These are phyloP conservation scores for Acheta domesticus DNA, from an alignment of 2,888 invertebrate genomes.

Conservation along the genomic window DNA sequence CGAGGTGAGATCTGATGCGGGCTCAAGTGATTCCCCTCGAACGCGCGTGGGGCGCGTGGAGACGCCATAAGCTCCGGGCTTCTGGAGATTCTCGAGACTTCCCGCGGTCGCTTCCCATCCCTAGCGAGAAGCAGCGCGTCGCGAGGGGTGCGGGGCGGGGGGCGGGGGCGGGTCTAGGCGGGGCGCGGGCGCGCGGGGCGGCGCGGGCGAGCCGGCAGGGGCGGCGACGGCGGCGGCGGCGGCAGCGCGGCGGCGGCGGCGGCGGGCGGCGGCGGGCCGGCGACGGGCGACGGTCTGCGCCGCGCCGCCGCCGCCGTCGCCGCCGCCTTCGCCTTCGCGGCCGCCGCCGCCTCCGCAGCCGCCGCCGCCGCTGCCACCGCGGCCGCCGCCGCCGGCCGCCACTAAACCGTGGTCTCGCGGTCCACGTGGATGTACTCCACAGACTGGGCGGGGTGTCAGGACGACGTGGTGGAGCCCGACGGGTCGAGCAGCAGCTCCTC, in stretches of 20 bases:
- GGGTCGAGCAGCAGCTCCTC: constrained; percentile 66
- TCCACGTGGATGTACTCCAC: constrained; percentile 92
- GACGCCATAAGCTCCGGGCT: too few relatives aligned
- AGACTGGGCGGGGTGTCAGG: constrained; percentile 85
- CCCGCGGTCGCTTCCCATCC: background rate
- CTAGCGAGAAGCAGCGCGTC: background rate
- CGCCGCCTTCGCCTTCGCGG: background rate
- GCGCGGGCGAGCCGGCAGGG: background rate
- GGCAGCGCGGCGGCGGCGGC: background rate
- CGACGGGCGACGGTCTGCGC: background rate
- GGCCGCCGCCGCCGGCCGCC: background rate
- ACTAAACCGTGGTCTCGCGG: constrained; percentile 78
- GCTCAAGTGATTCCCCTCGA: too few relatives aligned
- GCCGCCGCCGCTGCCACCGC: background rate
- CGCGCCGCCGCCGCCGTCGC: background rate
- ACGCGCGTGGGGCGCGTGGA: too few relatives aligned
- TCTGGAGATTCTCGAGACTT: too few relatives aligned
- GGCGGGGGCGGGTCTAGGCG: background rate
- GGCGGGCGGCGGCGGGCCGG: background rate
- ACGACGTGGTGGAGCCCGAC: constrained; percentile 59
- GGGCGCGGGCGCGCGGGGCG: constrained; percentile 4
- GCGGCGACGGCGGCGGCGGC: background rate
- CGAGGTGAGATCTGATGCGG: too few relatives aligned
- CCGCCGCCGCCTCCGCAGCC: background rate
- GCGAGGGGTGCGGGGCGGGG: background rate